These are phyloP conservation scores for Nomada flava DNA, from an alignment of 2,888 invertebrate species.

Conservation along the genomic window DNA sequence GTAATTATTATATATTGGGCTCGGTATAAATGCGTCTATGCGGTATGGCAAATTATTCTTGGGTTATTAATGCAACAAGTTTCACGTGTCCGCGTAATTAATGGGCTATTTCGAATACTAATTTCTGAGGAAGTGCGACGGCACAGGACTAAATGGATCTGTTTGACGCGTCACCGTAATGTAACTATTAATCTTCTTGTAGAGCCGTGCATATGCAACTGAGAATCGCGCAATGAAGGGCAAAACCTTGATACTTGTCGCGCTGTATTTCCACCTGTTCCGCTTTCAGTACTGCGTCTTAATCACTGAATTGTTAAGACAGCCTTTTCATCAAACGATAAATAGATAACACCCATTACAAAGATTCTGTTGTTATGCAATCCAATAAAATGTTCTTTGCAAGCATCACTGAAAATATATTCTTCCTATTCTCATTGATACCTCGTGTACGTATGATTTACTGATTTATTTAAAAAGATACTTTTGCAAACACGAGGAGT, in stretches of 20 bases:
- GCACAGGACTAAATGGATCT: constrained; percentile 50
- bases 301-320: too few relatives aligned
- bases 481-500: too few relatives aligned
- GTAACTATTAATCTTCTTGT: constrained; percentile 57
- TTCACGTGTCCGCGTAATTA: constrained; percentile 58
- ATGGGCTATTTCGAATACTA: constrained; percentile 57
- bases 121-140: constrained; percentile 57
- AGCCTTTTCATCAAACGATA: too few relatives aligned
- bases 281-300: not conserved
- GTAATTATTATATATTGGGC: not conserved
- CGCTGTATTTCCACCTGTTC: constrained; percentile 24
- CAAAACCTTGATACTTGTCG: constrained; percentile 58
- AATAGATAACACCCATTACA: too few relatives aligned
- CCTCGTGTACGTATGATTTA: too few relatives aligned
- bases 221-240: constrained; percentile 26
- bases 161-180: constrained; percentile 50
- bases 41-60: constrained; percentile 49
- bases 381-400: too few relatives aligned
- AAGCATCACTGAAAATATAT: too few relatives aligned
- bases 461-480: too few relatives aligned
- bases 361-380: too few relatives aligned
- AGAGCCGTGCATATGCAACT: constrained; percentile 27
- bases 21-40: not conserved
- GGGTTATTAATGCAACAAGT: constrained; percentile 54
- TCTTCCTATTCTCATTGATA: too few relatives aligned